Base-by-base conservation (phyloP, 2,888 invertebrate genomes). In the Mesorhabditis sp. region DNA sequence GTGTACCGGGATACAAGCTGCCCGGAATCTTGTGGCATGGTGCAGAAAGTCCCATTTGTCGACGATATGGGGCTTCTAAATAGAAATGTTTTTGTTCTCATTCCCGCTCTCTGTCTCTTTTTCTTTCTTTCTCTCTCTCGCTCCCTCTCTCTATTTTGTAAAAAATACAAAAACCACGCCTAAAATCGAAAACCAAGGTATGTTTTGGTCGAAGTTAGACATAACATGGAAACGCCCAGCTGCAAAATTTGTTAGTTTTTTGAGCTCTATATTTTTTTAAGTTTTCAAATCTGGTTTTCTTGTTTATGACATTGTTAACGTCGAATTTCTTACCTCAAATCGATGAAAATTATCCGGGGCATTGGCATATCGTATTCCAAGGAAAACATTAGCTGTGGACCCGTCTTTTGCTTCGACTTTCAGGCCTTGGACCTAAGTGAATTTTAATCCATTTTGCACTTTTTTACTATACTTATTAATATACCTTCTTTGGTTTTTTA, bases 341-440 rank as follows among this genome's bases (percentile, higher is more conserved):
- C 80, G 67, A 43, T 72, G 72, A 41, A 76, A 71, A 44, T 75
- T 75, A 70, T 78, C 78, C 1, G 80, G 78, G 4, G 78, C 73
- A 43, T 76, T 72, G 10, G 73, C 80, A 66, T 80, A 80, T n/a
- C 80, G 68, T 62, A 80, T 73, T 45, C 80, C 80, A 28, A 80
- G 68, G 64, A 78, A 80, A 0, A 76, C 78, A 63, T 78, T 68
- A 10, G 58, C 58, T n/a, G n/a, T 50, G 10, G 58, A 50, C 10
- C 58, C 58, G n/a, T 50, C 58, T 50, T 50, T 50, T 50, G 58
- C 58, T n/a, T 10, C 58, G 10, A 50, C 58, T 50, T 50, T n/a
- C n/a, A 50, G n/a, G 58, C 58, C 58, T 50, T 50, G 58, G 10
- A 50, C 7, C 58, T 50, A 50, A 50, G n/a, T n/a, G 58, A 50